phyloP scores from a whole-genome alignment of 2,888 invertebrate genomes.

The Eremobia ochroleuca region DNA sequence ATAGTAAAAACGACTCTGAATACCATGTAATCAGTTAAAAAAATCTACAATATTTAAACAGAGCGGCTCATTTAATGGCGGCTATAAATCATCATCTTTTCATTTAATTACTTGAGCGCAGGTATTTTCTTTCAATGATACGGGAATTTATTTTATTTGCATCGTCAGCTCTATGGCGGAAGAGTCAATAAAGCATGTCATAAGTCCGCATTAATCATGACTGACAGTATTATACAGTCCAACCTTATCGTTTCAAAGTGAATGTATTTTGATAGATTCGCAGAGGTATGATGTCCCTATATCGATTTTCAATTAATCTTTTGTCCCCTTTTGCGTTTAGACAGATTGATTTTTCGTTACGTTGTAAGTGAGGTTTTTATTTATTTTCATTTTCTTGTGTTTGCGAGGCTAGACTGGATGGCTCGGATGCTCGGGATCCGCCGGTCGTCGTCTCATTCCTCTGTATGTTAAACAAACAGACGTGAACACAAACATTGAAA shows the following conservation, averaged over 20 bases:
- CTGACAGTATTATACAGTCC: conserved; percentile 85
- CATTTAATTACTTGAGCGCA: conserved; percentile 69
- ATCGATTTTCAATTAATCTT: conserved; percentile 90
- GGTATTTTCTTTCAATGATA: conserved; percentile 73
- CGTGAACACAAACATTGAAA: conserved; percentile 82
- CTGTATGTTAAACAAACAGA: conserved; percentile 83
- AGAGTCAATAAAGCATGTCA: conserved; percentile 84
- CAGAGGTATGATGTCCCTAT: conserved; percentile 84
- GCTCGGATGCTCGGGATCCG: conserved; percentile 66
- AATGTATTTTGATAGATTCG: conserved; percentile 87
- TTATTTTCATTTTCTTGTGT: conserved; percentile 80
- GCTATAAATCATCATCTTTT: conserved; percentile 68
- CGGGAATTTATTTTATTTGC: conserved; percentile 76
- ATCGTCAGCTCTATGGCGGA: conserved; percentile 66
- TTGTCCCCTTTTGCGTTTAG: conserved; percentile 85
- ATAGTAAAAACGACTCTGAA: conserved; percentile 30
- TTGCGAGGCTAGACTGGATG: conserved; percentile 71
- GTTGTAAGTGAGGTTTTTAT: conserved; percentile 77
- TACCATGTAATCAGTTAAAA: conserved; percentile 32
- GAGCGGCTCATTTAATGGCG: conserved; percentile 27
- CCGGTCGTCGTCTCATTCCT: conserved; percentile 77
- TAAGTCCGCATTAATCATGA: conserved; percentile 88
- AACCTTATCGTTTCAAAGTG: conserved; percentile 85
- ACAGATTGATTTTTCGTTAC: conserved; percentile 82
- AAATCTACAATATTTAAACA: conserved; percentile 45